Base-by-base conservation (phyloP, 2,797 vertebrate genomes). In the Poecile montanus region DNA sequence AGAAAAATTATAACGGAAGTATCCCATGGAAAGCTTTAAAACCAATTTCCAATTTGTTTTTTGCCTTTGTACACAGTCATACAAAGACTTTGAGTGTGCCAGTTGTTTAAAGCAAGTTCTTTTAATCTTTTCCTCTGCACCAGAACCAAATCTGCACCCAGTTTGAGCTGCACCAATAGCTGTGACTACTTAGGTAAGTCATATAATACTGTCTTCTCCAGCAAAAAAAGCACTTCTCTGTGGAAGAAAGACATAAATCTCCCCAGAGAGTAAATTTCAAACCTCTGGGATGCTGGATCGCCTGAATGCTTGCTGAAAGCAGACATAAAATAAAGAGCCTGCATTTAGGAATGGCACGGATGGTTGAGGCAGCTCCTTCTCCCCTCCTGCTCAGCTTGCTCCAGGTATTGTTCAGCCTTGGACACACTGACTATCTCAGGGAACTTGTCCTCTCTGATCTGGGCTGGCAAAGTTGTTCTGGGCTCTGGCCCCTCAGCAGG, bases 351-450 rank as follows among this genome's bases (percentile, higher is more conserved):
- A 60, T 3, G 22, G 48, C 53, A 71, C 0, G 2, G 87, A 38
- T 2, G 8, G 44, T 18, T 2, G 1, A 5, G 9, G 15, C 51
- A 30, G 26, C 56, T 73, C 22, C 57, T 68, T 25, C 40, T 60
- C 12, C 6, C 12, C 34, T 61, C 32, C 26, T 9, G 5, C 62
- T 83, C 67, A 30, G 27, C 47, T 76, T 7, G 1, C 27, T 78
- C 13, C 47, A 47, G 58, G 14, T 77, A 51, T 22, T 0, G 0
- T 29, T 75, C 85, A 50, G 58, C 27, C n/a, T 71, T 50, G 50
- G 47, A 34, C 25, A n/a, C 5, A 5, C 9, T 0, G 14, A 7
- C 13, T 54, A 2, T 26, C 47, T 62, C 0, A 0, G 26, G 25
- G 21, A 79, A 16, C 21, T 62, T 2, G 2, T 54, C 25, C 19